Conservation (phyloP, 2,888 invertebrate genomes). For the Lycia hirtaria region DNA sequence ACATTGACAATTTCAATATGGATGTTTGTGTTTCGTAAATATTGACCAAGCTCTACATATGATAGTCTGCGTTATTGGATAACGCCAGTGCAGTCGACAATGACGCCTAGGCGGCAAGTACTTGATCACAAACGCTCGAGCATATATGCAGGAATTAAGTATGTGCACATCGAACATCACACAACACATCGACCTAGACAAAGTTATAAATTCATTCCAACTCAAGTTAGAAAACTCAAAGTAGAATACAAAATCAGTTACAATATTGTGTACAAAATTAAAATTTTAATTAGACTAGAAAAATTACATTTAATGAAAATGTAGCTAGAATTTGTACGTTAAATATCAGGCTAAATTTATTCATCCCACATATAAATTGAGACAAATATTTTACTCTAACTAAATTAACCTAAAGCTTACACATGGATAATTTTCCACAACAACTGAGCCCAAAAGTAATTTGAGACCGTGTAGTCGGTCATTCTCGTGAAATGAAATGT, state of each 20-base stretch:
- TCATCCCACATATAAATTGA: conserved; percentile 1
- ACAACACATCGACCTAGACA: too few species aligned
- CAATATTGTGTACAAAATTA: background rate
- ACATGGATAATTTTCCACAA: conserved; percentile 21
- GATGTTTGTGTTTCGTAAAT: background rate
- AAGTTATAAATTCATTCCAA: too few species aligned
- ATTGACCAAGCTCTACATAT: background rate
- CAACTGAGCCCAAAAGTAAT: conserved; percentile 25
- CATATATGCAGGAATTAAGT: background rate
- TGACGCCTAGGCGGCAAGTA: conserved; percentile 9
- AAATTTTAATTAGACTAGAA: background rate
- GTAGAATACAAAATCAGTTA: background rate
- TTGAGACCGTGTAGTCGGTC: conserved; percentile 21
- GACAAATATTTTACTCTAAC: conserved; percentile 14
- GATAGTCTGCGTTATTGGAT: conserved; percentile 17
- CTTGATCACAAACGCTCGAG: background rate
- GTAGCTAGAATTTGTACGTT: conserved; percentile 1
- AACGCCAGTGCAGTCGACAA: conserved; percentile 6
- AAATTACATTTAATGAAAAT: background rate
- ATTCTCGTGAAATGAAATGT: conserved; percentile 15
- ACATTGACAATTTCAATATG: too few species aligned
- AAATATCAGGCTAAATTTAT: conserved; percentile 4
- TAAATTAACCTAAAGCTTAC: conserved; percentile 12
- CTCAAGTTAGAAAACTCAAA: background rate
- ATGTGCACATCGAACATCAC: too few species aligned